Evolutionary conservation across 2,113 vertebrate species (phyloP), one percentile per base, ranked within the genome.

Genomic region (Scalopus aquaticus): DNA sequence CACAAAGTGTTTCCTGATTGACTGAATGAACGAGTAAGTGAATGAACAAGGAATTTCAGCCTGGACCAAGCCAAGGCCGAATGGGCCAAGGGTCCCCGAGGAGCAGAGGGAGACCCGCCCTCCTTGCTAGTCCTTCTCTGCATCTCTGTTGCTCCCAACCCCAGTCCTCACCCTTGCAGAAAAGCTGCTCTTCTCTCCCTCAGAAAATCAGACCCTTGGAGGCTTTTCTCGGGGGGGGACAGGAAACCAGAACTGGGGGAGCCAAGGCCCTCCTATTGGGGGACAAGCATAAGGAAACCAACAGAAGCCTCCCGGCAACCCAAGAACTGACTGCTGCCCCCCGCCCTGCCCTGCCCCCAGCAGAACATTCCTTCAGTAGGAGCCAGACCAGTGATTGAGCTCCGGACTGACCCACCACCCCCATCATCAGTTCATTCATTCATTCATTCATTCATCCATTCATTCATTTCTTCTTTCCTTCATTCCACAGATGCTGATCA

Each of bases 341-440:
- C 24, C 22, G 4, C 56, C 11, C 51, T 20, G 3, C 9, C 22
- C 20, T 22, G 46, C 9, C 70, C 35, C 13, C 72, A 28, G 4
- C n/a, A 67, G 30, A 64, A 51, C 32, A n/a, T 32, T 39, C 65
- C 42, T 69, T 76, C 54, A 89, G 17, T 37, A 42, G 58, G 28
- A 26, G 39, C 20, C 74, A n/a, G 26, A 35, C 72, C 44, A 44
- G 17, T 1, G 9, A 56, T 76, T 49, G 22, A 20, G 20, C 32
- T 65, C 22, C 15, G 88, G 26, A 35, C 44, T 24, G 6, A 10
- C 77, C 69, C 69, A 20, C 11, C 9, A 28, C 2, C 56, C 9
- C 54, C 22, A 5, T 24, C 6, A n/a, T 6, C 9, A 1, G 5
- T 32, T 20, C 1, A 32, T 9, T 8, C 16, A 42, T 42, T 6